phyloP scores from a whole-genome alignment of 2,113 vertebrate genomes.

The Colinus virginianus region DNA sequence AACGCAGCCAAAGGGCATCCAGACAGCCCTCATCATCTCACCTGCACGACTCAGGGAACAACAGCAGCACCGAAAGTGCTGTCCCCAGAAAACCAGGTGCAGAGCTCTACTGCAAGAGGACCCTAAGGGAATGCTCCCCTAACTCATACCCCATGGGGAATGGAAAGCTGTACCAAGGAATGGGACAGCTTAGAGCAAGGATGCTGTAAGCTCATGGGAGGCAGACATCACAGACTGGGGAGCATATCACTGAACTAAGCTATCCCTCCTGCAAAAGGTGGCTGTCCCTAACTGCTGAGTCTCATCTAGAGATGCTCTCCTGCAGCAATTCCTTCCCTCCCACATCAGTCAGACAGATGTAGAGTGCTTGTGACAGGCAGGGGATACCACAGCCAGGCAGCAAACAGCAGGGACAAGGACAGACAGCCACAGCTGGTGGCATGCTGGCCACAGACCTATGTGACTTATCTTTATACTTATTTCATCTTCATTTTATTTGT shows the following conservation, averaged over 20 bases:
- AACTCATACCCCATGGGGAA: neutral
- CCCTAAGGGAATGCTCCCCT: neutral
- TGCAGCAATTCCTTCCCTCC: neutral
- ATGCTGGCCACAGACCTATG: neutral
- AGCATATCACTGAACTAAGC: too few species aligned
- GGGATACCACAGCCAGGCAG: neutral
- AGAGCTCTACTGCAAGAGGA: neutral
- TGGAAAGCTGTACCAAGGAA: neutral
- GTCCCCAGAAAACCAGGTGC: neutral
- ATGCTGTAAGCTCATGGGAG: neutral
- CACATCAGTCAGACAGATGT: neutral
- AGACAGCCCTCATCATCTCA: neutral
- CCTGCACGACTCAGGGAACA: neutral
- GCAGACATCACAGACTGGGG: too few species aligned
- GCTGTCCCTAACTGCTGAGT: too few species aligned
- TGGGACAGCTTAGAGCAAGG: neutral
- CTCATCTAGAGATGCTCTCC: neutral
- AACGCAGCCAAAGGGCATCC: constrained; percentile 31
- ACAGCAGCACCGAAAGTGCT: neutral
- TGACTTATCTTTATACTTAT: neutral
- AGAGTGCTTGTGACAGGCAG: neutral
- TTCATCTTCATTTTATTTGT: neutral
- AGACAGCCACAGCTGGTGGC: neutral
- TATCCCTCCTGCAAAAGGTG: too few species aligned
- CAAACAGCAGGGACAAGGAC: neutral